Evolutionary conservation across 2,113 vertebrate species (phyloP), one percentile per base, ranked within the genome.

Genomic region (Anoura caudifer): DNA sequence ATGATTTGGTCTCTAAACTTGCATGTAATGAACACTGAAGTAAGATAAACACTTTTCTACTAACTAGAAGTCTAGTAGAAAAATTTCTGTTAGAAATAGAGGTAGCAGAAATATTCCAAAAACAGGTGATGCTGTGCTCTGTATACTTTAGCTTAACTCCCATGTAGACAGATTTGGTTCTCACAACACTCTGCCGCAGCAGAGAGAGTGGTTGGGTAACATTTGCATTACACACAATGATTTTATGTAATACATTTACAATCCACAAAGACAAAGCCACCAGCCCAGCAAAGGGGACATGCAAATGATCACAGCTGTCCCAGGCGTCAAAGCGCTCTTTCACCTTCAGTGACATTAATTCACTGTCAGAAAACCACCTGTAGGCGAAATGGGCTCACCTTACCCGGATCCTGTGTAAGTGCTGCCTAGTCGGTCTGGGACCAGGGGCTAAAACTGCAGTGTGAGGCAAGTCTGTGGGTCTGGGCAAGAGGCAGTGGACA

Each of bases 41-140:
- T 79, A 67, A 61, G 54, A 22, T 73, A 45, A 67, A 69, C 5
- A 24, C 24, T 87, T 94, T 93, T 87, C 33, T 82, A 33, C 52
- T 67, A 52, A 38, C 20, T 88, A 87, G 65, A 81, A 90, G 92
- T 92, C 28, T 69, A 67, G 73, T 76, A 90, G 80, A 82, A 94
- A 94, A 80, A 4, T 63, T 72, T 91, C 43, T 80, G 20, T 4
- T 45, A 45, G 80, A 83, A 83, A 63, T 45, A 83, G 56, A 4
- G 17, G 14, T 14, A 54, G 15, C 26, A 69, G 38, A 95, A 90
- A 70, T 91, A 63, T n/a, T 73, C 28, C n/a, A 52, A 33, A 77
- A 69, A 79, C 73, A 41, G 36, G 15, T 80, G 82, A 91, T 26
- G 33, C 14, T 26, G 5, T 1, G 45, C 13, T 89, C 26, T 75